phyloP scores from a whole-genome alignment of 2,113 vertebrate genomes.

The Pseudorasbora parva region DNA sequence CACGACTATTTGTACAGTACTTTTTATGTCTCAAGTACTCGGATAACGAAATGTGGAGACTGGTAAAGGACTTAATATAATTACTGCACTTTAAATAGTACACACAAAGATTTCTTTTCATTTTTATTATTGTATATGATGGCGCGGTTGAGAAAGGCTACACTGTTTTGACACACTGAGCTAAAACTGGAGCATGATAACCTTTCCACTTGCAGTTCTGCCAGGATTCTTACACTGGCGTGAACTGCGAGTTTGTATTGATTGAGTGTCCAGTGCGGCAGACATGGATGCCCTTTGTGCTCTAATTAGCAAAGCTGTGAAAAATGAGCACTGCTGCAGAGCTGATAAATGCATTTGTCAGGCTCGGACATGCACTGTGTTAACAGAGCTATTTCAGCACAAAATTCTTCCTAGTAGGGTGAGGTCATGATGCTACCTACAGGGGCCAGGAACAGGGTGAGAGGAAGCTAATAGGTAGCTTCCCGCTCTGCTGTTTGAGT shows the following conservation, averaged over 20 bases:
- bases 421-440: constrained; percentile 3
- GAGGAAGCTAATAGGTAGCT: neutral
- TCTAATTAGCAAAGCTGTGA: constrained; percentile 61
- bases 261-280: constrained; percentile 47
- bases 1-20: neutral
- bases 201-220: constrained; percentile 48
- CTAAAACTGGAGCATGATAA: constrained; percentile 36
- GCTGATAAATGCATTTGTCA: constrained; percentile 56
- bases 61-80: neutral
- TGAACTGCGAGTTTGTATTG: constrained; percentile 51
- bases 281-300: constrained; percentile 60
- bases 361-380: constrained; percentile 34
- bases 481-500: neutral
- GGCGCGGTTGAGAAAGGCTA: neutral
- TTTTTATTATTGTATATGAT: neutral
- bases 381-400: constrained; percentile 31
- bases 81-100: neutral
- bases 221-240: constrained; percentile 29
- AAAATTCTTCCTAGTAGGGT: constrained; percentile 2
- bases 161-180: neutral
- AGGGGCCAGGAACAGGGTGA: neutral
- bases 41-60: neutral
- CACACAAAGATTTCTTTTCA: neutral
- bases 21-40: neutral
- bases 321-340: constrained; percentile 53